A percentile compares a stretch with the other conserved stretches of the same genome.
Conservation (phyloP, 1,140 invertebrate species). For the Laupala kohalensis region DNA sequence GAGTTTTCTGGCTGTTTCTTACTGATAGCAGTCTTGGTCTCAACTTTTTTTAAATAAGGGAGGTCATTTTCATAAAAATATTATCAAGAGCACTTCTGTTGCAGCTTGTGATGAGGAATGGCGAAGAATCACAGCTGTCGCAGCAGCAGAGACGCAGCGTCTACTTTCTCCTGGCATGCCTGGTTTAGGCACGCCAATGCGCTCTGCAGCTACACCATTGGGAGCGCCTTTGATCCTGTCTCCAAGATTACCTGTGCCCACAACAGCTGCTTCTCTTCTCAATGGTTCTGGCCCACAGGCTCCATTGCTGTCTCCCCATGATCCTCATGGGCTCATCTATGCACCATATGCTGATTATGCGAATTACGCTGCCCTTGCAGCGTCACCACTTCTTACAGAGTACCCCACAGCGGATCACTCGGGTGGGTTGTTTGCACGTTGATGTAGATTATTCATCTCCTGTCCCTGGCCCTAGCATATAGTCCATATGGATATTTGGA, state of each 20-base stretch:
- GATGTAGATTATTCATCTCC: slow-evolving; percentile 22
- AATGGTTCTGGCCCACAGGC: slow-evolving; percentile 54
- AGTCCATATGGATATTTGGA: not conserved
- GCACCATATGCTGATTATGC: slow-evolving; percentile 74
- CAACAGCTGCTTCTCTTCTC: slow-evolving; percentile 54
- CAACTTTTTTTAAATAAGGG: too few relatives aligned
- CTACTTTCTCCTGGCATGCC: slow-evolving; percentile 49
- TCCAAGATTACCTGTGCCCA: slow-evolving; percentile 68
- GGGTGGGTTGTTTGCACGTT: slow-evolving; percentile 87
- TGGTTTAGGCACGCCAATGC: slow-evolving; percentile 44
- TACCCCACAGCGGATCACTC: slow-evolving; percentile 76
- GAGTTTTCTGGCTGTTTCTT: too few relatives aligned
- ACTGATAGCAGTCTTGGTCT: too few relatives aligned
- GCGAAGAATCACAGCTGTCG: slow-evolving; percentile 54
- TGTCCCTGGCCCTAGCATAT: not conserved
- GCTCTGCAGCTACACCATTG: slow-evolving; percentile 48
- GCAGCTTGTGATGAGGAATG: slow-evolving; percentile 60
- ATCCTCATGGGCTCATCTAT: slow-evolving; percentile 53
- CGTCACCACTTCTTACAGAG: slow-evolving; percentile 69
- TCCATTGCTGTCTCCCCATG: slow-evolving; percentile 42
- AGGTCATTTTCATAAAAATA: too few relatives aligned
- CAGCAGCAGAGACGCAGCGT: slow-evolving; percentile 58
- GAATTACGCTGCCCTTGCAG: slow-evolving; percentile 73
- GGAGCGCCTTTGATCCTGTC: slow-evolving; percentile 79
- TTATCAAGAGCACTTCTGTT: too few relatives aligned